Conservation (phyloP, 2,113 vertebrate species). For the Eptatretus burgeri region DNA sequence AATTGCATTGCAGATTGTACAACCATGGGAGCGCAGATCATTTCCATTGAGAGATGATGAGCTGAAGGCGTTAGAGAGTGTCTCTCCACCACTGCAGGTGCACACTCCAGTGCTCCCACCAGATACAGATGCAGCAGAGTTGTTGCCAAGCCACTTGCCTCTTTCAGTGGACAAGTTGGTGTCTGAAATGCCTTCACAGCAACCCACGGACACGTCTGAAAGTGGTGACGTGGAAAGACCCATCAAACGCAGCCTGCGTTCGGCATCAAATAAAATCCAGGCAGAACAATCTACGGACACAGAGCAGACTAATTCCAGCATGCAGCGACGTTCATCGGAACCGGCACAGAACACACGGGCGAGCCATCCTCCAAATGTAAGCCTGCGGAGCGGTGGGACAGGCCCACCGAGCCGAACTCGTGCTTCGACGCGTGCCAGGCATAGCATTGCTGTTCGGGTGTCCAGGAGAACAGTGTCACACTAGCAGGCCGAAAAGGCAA, state of each 20-base stretch:
- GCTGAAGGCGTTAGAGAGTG: constrained; percentile 15
- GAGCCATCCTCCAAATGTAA: no score
- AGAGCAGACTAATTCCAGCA: no score
- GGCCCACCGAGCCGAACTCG: no score
- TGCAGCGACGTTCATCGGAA: no score
- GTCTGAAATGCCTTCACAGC: constrained; percentile 11
- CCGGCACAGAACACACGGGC: no score
- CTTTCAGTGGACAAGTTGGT: constrained; percentile 12
- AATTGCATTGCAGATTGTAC: constrained; percentile 7
- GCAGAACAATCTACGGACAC: no score
- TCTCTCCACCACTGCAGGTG: background rate
- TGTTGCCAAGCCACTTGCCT: constrained; percentile 14
- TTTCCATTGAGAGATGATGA: constrained; percentile 27
- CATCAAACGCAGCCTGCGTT: constrained; percentile 1
- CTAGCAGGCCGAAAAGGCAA: no score
- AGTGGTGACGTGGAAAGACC: constrained; percentile 12
- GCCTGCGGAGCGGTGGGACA: no score
- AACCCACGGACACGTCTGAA: constrained; percentile 9
- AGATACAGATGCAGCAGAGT: constrained; percentile 14
- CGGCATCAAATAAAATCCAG: background rate
- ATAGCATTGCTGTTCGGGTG: no score
- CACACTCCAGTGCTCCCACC: background rate
- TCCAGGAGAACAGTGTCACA: no score
- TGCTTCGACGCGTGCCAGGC: no score
- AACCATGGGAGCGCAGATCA: constrained; percentile 25